Conservation (phyloP, 2,888 invertebrate species). For the Protodeltote pygarga region DNA sequence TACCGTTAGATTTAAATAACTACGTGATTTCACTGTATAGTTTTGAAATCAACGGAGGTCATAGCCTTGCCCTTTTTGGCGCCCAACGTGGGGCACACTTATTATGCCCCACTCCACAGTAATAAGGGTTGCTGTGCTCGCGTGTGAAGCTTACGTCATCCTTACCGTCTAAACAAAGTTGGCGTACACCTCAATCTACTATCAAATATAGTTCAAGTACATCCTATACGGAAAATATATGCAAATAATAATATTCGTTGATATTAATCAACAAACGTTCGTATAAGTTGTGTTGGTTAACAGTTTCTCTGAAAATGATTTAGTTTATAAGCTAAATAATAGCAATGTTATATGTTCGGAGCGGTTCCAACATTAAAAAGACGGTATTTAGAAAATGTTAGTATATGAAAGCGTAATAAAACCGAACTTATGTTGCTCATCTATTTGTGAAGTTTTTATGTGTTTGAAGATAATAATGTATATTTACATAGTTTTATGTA, state of each 20-base stretch:
- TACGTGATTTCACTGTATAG: slow-evolving; percentile 44
- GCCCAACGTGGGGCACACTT: slow-evolving; percentile 55
- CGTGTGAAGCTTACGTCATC: slow-evolving; percentile 63
- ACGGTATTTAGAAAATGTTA: slow-evolving; percentile 13
- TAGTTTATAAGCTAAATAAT: slow-evolving; percentile 23
- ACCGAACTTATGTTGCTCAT: slow-evolving; percentile 33
- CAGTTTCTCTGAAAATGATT: neutral
- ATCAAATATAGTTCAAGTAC: slow-evolving; percentile 10
- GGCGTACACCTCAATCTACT: slow-evolving; percentile 36
- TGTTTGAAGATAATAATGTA: slow-evolving; percentile 29
- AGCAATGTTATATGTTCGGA: slow-evolving; percentile 7
- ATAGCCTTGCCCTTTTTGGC: slow-evolving; percentile 69
- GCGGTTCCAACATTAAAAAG: slow-evolving; percentile 16
- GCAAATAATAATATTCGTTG: slow-evolving; percentile 19
- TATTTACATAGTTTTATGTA: slow-evolving; percentile 28
- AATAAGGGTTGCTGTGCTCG: slow-evolving; percentile 53
- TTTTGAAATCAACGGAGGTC: slow-evolving; percentile 53
- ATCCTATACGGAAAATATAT: slow-evolving; percentile 15
- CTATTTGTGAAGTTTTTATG: slow-evolving; percentile 40
- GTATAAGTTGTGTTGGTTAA: slow-evolving; percentile 1
- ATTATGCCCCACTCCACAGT: slow-evolving; percentile 40
- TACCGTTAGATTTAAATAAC: slow-evolving; percentile 40
- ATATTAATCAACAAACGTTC: slow-evolving; percentile 1
- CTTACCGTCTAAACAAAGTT: slow-evolving; percentile 49
- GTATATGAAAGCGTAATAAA: slow-evolving; percentile 41